These are phyloP conservation scores for Thecophora atra DNA, from an alignment of 2,888 invertebrate species.

Conservation along the genomic window DNA sequence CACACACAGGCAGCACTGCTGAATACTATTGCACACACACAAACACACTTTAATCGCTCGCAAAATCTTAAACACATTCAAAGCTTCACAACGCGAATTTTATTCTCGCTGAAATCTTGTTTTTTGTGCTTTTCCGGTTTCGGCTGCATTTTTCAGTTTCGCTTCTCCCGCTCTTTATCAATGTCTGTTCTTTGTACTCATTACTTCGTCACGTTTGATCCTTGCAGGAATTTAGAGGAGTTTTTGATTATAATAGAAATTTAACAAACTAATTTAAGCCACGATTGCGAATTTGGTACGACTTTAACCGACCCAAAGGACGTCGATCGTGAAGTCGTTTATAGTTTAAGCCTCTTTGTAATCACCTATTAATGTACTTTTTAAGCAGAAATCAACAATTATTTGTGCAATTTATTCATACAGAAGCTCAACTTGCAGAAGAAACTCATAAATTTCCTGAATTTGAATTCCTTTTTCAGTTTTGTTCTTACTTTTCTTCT, in stretches of 20 bases:
- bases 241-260: conserved; percentile 60
- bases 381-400: too few species aligned
- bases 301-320: not conserved
- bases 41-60: not conserved
- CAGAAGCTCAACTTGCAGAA: too few species aligned
- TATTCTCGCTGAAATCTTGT: conserved; percentile 38
- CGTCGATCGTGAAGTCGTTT: too few species aligned
- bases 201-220: conserved; percentile 28
- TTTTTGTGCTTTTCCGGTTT: conserved; percentile 40
- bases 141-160: conserved; percentile 39
- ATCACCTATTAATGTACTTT: too few species aligned
- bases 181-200: conserved; percentile 18
- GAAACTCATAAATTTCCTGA: too few species aligned
- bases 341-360: too few species aligned
- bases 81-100: not conserved
- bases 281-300: not conserved
- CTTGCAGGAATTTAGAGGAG: conserved; percentile 50
- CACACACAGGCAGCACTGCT: conserved; percentile 30
- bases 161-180: conserved; percentile 39
- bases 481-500: too few species aligned
- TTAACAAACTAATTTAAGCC: conserved; percentile 42
- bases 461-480: too few species aligned
- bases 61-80: not conserved
- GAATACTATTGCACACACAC: conserved; percentile 28
- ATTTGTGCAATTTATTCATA: too few species aligned